A percentile compares a stretch with the other conserved stretches of the same genome.
phyloP scores from a whole-genome alignment of 2,888 invertebrate species.

The Cryptocheilus praepositus region DNA sequence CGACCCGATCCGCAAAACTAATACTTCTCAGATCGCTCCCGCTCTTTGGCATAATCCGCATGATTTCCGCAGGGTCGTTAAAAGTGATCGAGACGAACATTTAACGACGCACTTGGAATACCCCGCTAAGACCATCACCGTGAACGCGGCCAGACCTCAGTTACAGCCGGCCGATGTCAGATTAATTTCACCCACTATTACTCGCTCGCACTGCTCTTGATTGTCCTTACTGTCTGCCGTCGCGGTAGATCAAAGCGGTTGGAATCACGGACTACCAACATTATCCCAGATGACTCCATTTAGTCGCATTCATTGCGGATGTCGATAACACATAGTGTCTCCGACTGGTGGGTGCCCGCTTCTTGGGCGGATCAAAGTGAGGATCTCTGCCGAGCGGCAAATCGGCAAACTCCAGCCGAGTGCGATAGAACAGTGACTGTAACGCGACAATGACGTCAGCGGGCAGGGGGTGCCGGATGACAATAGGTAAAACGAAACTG shows the following conservation, averaged over 20 bases:
- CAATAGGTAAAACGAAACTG: too few relatives aligned
- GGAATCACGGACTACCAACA: slow-evolving; percentile 46
- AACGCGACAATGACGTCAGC: slow-evolving; percentile 30
- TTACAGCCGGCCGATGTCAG: slow-evolving; percentile 29
- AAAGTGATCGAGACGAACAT: too few relatives aligned
- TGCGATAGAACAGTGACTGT: slow-evolving; percentile 62
- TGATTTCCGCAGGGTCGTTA: neutral
- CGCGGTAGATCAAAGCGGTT: slow-evolving; percentile 47
- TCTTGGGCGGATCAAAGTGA: slow-evolving; percentile 55
- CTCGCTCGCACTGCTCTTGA: slow-evolving; percentile 25
- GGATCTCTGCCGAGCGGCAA: slow-evolving; percentile 44
- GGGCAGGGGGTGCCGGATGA: slow-evolving; percentile 4
- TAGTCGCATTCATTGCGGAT: slow-evolving; percentile 25
- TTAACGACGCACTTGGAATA: too few relatives aligned
- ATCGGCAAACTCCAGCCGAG: slow-evolving; percentile 51
- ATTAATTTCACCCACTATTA: slow-evolving; percentile 45
- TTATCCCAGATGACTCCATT: slow-evolving; percentile 44
- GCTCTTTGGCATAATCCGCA: neutral
- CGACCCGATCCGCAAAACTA: neutral
- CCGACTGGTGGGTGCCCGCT: slow-evolving; percentile 26
- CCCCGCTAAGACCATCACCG: too few relatives aligned
- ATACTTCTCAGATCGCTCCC: neutral
- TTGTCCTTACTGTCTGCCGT: slow-evolving; percentile 30
- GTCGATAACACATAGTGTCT: slow-evolving; percentile 29
- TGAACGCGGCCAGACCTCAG: slow-evolving; percentile 7